Percentiles rank a stretch among this genome's conserved stretches.
phyloP scores from a whole-genome alignment of 2,888 invertebrate species.

The Pachymerium ferrugineum region DNA sequence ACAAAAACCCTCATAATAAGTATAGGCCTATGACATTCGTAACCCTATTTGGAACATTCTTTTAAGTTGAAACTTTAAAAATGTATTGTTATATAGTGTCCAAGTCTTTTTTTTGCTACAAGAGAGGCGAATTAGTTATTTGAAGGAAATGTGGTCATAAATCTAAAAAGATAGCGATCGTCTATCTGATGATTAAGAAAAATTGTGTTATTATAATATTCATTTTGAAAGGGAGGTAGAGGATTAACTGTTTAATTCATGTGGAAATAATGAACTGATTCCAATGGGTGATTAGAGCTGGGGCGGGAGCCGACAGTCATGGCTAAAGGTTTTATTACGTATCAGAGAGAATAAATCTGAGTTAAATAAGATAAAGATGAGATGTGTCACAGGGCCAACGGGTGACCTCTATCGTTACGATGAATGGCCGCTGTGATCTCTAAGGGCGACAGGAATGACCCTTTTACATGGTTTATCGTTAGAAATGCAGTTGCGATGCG shows the following conservation, averaged over 20 bases:
- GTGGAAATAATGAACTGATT: conserved; percentile 31
- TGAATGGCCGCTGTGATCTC: conserved; percentile 1
- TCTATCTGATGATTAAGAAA: too few species aligned
- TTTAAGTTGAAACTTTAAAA: too few species aligned
- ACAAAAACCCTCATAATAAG: too few species aligned
- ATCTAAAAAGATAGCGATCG: conserved; percentile 5
- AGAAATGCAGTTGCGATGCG: conserved; percentile 8
- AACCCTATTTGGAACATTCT: too few species aligned
- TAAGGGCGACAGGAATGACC: not conserved
- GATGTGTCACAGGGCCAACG: conserved; percentile 5
- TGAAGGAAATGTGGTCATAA: not conserved
- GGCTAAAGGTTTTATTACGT: not conserved
- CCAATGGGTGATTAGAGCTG: not conserved
- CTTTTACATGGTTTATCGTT: not conserved
- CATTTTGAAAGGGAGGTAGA: not conserved
- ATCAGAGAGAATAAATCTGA: conserved; percentile 1
- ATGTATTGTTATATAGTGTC: too few species aligned
- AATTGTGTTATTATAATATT: not conserved
- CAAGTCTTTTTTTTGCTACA: too few species aligned
- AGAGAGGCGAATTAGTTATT: too few species aligned
- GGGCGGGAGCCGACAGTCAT: not conserved
- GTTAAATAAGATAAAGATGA: not conserved
- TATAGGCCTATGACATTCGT: too few species aligned
- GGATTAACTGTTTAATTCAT: conserved; percentile 30
- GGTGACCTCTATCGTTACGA: not conserved